Evolutionary conservation across 2,888 invertebrate species (phyloP).

Genomic region (Dichetophora obliterata): DNA sequence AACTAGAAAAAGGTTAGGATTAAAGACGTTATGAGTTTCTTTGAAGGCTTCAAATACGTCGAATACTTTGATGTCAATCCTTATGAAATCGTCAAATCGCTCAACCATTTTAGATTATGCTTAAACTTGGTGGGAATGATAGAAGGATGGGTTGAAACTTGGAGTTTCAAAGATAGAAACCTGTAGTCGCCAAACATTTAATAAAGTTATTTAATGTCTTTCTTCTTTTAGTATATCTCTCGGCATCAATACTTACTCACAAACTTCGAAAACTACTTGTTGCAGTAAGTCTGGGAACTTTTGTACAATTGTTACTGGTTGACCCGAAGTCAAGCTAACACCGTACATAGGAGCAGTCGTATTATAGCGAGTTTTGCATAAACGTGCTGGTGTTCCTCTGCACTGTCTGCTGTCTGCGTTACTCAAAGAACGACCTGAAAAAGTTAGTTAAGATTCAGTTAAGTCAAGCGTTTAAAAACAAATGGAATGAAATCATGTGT

Average conservation of each 20-base stretch:
- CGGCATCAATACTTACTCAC: constrained; percentile 79
- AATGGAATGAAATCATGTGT: background rate
- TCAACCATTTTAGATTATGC: too few species aligned
- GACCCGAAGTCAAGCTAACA: constrained; percentile 92
- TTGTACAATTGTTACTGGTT: constrained; percentile 93
- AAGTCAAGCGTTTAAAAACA: background rate
- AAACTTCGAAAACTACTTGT: constrained; percentile 92
- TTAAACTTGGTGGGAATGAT: too few species aligned
- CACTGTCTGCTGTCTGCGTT: constrained; percentile 67
- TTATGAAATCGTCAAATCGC: too few species aligned
- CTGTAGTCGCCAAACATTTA: too few species aligned
- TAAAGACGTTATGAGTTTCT: too few species aligned
- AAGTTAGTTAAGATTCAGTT: background rate
- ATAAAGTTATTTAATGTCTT: too few species aligned
- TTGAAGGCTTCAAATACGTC: too few species aligned
- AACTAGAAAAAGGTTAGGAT: too few species aligned
- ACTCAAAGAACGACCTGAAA: constrained; percentile 67
- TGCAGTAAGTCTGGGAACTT: constrained; percentile 93
- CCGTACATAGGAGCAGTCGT: constrained; percentile 96
- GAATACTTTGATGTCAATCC: too few species aligned
- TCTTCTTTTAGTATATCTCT: background rate
- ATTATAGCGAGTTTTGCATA: constrained; percentile 91
- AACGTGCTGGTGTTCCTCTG: constrained; percentile 76
- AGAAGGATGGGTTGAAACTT: too few species aligned
- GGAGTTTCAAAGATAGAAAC: too few species aligned